These are phyloP conservation scores for Athrips mouffetella DNA, from an alignment of 2,888 invertebrate genomes.

Conservation along the genomic window DNA sequence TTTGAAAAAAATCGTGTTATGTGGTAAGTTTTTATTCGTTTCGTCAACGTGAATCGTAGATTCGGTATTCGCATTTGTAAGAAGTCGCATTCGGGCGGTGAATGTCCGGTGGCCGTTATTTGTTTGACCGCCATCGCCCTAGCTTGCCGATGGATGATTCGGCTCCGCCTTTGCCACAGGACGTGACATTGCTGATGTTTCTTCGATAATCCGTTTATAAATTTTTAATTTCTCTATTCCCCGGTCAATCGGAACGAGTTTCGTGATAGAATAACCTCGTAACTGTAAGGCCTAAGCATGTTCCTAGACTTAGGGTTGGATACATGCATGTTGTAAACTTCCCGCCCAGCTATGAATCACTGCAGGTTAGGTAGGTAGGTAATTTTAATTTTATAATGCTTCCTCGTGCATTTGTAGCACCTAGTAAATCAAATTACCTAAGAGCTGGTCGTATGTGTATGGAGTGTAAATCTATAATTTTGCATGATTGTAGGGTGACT, in stretches of 20 bases:
- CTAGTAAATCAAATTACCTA: not conserved
- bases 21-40: slow-evolving; percentile 58
- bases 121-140: slow-evolving; percentile 76
- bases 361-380: slow-evolving; percentile 25
- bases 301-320: not conserved
- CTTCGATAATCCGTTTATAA: slow-evolving; percentile 6
- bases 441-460: not conserved
- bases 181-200: slow-evolving; percentile 38
- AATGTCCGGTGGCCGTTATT: slow-evolving; percentile 60
- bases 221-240: not conserved
- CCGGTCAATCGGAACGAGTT: not conserved
- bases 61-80: not conserved
- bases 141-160: slow-evolving; percentile 53
- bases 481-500: too few species aligned
- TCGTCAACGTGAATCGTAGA: not conserved
- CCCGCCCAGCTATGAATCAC: slow-evolving; percentile 48
- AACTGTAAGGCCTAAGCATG: not conserved
- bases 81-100: not conserved
- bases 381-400: slow-evolving; percentile 13
- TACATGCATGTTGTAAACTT: slow-evolving; percentile 33
- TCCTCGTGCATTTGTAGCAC: slow-evolving; percentile 20
- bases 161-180: slow-evolving; percentile 60
- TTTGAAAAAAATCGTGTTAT: slow-evolving; percentile 58
- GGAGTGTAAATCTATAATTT: too few species aligned
- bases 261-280: slow-evolving; percentile 1